phyloP scores from a whole-genome alignment of 1,140 invertebrate genomes.

The Mylabris phalerata region DNA sequence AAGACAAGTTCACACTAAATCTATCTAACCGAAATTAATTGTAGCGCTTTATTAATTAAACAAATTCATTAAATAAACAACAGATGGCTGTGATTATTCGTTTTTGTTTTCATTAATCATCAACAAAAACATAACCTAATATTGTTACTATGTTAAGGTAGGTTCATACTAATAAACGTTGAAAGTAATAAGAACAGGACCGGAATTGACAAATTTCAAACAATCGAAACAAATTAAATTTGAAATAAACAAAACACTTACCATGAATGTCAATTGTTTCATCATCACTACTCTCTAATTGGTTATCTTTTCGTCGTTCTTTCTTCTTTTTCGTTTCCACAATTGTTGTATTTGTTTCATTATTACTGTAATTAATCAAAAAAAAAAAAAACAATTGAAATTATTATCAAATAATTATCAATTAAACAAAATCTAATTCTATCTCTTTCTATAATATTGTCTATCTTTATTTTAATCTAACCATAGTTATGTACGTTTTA shows the following conservation, averaged over 20 bases:
- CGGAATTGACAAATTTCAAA: no score
- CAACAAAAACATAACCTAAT: no score
- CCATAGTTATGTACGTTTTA: slow-evolving; percentile 24
- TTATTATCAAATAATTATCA: not conserved
- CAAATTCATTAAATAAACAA: no score
- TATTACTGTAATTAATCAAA: slow-evolving; percentile 22
- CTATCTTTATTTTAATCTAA: slow-evolving; percentile 10
- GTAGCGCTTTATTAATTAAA: no score
- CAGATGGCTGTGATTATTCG: no score
- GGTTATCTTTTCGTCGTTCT: slow-evolving; percentile 46
- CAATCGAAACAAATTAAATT: no score
- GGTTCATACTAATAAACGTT: no score
- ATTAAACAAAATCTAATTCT: slow-evolving; percentile 2
- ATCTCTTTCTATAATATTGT: not conserved
- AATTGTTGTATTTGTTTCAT: slow-evolving; percentile 27
- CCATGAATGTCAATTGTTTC: slow-evolving; percentile 43
- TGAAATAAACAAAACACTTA: slow-evolving; percentile 27
- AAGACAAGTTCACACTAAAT: no score
- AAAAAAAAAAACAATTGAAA: slow-evolving; percentile 7
- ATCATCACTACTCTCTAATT: slow-evolving; percentile 46
- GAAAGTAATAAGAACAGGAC: no score
- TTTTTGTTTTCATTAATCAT: no score
- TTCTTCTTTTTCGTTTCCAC: slow-evolving; percentile 46
- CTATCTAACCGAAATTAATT: no score
- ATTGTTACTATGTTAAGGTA: no score